Evolutionary conservation across 1,140 invertebrate genomes (phyloP), one percentile per base, ranked within the genome.

Genomic region (Antheraea pernyi): DNA sequence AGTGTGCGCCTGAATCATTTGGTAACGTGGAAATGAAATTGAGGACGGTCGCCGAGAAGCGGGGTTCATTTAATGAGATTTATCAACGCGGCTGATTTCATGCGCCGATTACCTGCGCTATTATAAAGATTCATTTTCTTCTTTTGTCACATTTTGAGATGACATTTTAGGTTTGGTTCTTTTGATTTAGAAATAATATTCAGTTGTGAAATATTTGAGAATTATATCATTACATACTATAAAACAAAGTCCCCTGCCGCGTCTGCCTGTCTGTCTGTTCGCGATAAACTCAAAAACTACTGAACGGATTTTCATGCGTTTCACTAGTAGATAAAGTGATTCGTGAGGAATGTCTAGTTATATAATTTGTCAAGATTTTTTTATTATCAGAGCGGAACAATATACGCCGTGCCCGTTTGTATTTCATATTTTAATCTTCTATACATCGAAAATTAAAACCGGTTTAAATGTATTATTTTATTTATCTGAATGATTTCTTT

Each of bases 31-130:
- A 78, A 76, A 72, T 68, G 77, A 76, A 80, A 85, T 78, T 75
- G 81, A 77, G 77, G 78, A 73, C 76, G 75, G 70, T 72, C 60
- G 75, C 64, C 60, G 75, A 79, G 75, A 70, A 73, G 69, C 76
- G 67, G 65, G 77, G 78, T 77, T 81, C 75, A 75, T 65, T 79
- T 85, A 86, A 86, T 86, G 83, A 89, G 83, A 86, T 89, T 79
- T 83, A 81, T 80, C 78, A 84, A 77, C 76, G 79, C 75, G 77
- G 75, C 72, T 79, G 73, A 79, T 81, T 79, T 71, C 69, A 18
- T 65, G 65, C 58, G 68, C 53, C 77, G 79, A 79, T 81, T 81
- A 79, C 75, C 68, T 71, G 69, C 74, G 74, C 72, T 74, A 83
- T 83, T 77, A 74, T 79, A 70, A 73, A 71, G 69, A 67, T 73